Percentiles rank a stretch among this genome's conserved stretches.
Conservation (phyloP, 2,888 invertebrate genomes). For the Phlogophora meticulosa region DNA sequence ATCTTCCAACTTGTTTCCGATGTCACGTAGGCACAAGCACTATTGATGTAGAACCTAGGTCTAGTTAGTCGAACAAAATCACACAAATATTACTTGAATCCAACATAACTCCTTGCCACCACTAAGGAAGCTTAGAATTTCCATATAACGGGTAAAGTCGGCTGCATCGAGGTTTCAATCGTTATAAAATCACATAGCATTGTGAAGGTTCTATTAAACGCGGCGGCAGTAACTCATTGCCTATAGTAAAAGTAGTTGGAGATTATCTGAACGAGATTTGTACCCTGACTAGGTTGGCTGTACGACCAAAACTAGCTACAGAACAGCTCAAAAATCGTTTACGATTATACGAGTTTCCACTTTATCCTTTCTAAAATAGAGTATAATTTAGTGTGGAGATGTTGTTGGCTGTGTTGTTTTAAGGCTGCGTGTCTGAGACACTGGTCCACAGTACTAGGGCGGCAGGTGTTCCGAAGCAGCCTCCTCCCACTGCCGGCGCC, state of each 20-base stretch:
- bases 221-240: slow-evolving; percentile 78
- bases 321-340: slow-evolving; percentile 51
- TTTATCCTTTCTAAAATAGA: slow-evolving; percentile 69
- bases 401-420: slow-evolving; percentile 66
- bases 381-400: slow-evolving; percentile 69
- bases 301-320: slow-evolving; percentile 37
- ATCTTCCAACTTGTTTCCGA: not conserved
- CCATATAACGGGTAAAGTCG: slow-evolving; percentile 62
- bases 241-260: slow-evolving; percentile 84
- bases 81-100: slow-evolving; percentile 42
- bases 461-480: slow-evolving; percentile 89
- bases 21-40: slow-evolving; percentile 4
- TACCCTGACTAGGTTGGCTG: slow-evolving; percentile 86
- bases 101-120: slow-evolving; percentile 38
- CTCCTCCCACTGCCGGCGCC: slow-evolving; percentile 89
- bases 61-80: slow-evolving; percentile 30
- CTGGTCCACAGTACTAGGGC: slow-evolving; percentile 89
- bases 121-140: slow-evolving; percentile 52
- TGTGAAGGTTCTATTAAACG: slow-evolving; percentile 79
- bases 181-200: slow-evolving; percentile 76
- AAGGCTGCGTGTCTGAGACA: slow-evolving; percentile 67
- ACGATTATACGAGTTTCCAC: slow-evolving; percentile 60
- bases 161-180: slow-evolving; percentile 65
- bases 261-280: slow-evolving; percentile 88
- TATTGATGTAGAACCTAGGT: not conserved